Percentiles rank a stretch among this genome's conserved stretches.
These are phyloP conservation scores for Lasioglossum leucozonium DNA, from an alignment of 2,888 invertebrate genomes.

Conservation along the genomic window DNA sequence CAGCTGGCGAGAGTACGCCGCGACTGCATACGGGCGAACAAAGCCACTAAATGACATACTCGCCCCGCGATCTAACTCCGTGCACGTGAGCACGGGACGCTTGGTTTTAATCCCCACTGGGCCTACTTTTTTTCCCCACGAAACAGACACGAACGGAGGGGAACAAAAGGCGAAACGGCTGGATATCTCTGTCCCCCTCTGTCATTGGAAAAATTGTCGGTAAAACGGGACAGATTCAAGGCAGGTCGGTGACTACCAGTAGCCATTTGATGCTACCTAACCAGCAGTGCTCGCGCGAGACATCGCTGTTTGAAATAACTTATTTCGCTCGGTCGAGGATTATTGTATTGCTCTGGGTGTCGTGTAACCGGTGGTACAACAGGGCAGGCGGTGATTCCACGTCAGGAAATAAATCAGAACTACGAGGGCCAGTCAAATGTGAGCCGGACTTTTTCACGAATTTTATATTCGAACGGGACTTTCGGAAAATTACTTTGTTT, in stretches of 20 bases:
- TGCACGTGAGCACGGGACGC: conserved; percentile 40
- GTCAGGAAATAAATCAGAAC: not conserved
- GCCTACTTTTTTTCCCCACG: conserved; percentile 65
- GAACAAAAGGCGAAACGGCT: conserved; percentile 44
- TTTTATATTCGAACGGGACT: not conserved
- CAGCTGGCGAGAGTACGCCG: conserved; percentile 25
- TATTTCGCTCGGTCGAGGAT: not conserved
- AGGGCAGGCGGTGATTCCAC: not conserved
- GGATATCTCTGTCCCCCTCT: conserved; percentile 20
- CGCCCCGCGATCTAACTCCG: conserved; percentile 55
- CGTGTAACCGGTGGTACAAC: no score
- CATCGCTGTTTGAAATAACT: not conserved
- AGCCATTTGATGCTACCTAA: conserved; percentile 5
- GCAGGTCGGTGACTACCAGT: not conserved
- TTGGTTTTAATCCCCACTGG: conserved; percentile 69
- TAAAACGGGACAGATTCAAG: conserved; percentile 25
- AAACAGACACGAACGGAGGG: conserved; percentile 35
- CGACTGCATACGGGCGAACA: conserved; percentile 61
- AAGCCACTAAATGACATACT: conserved; percentile 71
- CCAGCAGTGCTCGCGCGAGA: not conserved
- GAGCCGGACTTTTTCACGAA: not conserved
- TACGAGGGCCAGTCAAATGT: not conserved
- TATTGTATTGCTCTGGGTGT: not conserved
- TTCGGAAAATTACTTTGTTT: no score
- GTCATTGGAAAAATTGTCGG: conserved; percentile 46